Evolutionary conservation across 2,888 invertebrate genomes (phyloP).

Genomic region (Aphodius sticticus): DNA sequence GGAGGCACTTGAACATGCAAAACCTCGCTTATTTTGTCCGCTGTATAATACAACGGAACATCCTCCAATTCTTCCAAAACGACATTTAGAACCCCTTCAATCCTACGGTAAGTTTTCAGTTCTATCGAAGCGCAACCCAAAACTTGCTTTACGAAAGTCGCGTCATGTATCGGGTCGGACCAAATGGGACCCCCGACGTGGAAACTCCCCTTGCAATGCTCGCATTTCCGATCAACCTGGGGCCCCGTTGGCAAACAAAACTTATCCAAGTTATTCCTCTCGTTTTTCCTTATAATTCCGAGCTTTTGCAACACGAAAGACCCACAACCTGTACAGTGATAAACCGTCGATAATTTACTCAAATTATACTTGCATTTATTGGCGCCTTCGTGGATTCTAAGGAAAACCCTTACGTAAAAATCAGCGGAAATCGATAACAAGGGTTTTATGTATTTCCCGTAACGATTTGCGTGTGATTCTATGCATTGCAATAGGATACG

Average conservation of each 20-base stretch:
- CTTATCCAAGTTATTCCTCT: conserved; percentile 67
- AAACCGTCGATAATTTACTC: conserved; percentile 87
- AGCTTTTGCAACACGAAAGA: conserved; percentile 79
- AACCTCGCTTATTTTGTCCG: conserved; percentile 79
- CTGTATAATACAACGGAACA: conserved; percentile 85
- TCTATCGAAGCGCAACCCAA: conserved; percentile 61
- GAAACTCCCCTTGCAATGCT: conserved; percentile 78
- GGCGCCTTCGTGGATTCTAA: conserved; percentile 82
- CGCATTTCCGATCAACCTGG: conserved; percentile 71
- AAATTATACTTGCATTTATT: conserved; percentile 83
- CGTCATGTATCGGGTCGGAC: conserved; percentile 85
- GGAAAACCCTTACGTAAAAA: conserved; percentile 95
- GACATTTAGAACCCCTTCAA: conserved; percentile 82
- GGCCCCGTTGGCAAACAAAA: conserved; percentile 76
- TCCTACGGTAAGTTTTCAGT: conserved; percentile 76
- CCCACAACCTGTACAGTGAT: conserved; percentile 92
- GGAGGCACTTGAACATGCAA: conserved; percentile 77
- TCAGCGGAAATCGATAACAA: conserved; percentile 91
- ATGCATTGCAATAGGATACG: conserved; percentile 91
- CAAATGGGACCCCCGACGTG: conserved; percentile 95
- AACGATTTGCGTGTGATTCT: conserved; percentile 90
- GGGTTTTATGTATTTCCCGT: conserved; percentile 92
- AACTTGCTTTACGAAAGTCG: conserved; percentile 76
- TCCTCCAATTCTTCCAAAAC: conserved; percentile 84
- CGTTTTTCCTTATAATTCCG: conserved; percentile 68